phyloP scores from a whole-genome alignment of 23 tunicate species.

The Ascidia mentula region DNA sequence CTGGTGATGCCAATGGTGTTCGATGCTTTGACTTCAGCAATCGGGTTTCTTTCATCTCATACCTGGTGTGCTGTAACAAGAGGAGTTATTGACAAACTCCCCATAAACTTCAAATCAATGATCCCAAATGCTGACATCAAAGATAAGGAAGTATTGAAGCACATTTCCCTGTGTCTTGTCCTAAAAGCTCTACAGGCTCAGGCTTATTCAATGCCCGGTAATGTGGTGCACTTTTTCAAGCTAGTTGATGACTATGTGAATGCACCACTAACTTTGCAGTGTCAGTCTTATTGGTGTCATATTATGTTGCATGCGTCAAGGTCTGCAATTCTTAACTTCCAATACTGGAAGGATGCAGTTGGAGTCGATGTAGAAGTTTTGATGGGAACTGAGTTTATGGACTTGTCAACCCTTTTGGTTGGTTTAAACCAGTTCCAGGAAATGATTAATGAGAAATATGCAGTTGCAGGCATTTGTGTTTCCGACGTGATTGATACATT shows the following conservation, averaged over 20 bases:
- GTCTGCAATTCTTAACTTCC: background rate
- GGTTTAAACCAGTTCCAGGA: background rate
- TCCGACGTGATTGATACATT: background rate
- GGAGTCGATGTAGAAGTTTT: background rate
- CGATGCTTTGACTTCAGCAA: background rate
- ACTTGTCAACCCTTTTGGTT: background rate
- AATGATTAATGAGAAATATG: background rate
- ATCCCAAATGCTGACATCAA: conserved; percentile 2
- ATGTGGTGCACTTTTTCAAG: background rate
- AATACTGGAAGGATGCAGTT: background rate
- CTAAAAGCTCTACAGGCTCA: background rate
- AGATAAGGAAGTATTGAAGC: background rate
- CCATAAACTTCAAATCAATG: background rate
- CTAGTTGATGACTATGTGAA: background rate
- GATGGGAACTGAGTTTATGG: background rate
- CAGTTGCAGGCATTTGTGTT: background rate
- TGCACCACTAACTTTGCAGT: background rate
- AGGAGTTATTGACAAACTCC: background rate
- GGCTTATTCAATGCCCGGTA: background rate
- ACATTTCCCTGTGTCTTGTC: background rate
- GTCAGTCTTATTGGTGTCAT: background rate
- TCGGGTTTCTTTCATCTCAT: background rate
- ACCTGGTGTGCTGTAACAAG: background rate
- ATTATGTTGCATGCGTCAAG: background rate
- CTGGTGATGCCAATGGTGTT: background rate